Evolutionary conservation across 2,797 vertebrate genomes (phyloP).

Genomic region (Anas acuta): DNA sequence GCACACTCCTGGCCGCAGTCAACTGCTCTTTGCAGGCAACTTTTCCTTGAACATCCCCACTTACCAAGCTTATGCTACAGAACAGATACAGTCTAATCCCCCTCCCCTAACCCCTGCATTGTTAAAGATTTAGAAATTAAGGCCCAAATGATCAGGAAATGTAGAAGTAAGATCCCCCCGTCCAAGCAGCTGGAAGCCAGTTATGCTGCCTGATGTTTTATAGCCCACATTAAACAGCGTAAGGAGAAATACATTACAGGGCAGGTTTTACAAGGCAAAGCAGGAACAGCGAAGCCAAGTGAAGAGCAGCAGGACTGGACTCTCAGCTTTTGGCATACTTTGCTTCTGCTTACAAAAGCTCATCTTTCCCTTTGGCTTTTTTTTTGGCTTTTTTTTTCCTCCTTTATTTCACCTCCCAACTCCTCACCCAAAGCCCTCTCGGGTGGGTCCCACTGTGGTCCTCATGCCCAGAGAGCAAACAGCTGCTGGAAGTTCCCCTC

Average conservation of each 20-base stretch:
- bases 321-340: background rate
- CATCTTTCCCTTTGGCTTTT: background rate
- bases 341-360: background rate
- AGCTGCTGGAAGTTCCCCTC: background rate
- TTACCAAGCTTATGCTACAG: background rate
- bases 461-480: background rate
- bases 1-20: background rate
- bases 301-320: background rate
- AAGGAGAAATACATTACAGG: fast-evolving
- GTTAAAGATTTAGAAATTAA: background rate
- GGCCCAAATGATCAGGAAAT: background rate
- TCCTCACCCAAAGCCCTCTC: background rate
- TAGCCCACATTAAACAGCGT: background rate
- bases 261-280: background rate
- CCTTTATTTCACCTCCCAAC: background rate
- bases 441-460: background rate
- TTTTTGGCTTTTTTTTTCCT: background rate
- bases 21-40: background rate
- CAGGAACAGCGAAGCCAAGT: fast-evolving
- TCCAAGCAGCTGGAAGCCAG: background rate
- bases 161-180: background rate
- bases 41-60: background rate
- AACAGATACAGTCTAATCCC: background rate
- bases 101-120: background rate
- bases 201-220: background rate